phyloP scores from a whole-genome alignment of 2,797 vertebrate species.

The Chloroceryle amazona region DNA sequence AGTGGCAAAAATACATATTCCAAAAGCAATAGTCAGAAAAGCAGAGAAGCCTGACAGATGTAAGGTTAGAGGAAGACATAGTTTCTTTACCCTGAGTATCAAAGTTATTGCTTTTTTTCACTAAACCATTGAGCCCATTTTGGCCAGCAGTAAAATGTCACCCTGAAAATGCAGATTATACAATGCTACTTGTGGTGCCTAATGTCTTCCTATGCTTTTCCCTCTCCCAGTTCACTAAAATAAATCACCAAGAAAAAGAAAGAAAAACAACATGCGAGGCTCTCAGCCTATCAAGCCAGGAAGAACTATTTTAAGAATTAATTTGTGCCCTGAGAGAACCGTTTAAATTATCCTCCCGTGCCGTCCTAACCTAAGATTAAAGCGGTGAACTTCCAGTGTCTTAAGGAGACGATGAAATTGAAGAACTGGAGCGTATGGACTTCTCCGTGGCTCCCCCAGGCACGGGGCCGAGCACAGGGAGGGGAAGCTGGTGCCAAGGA shows the following conservation, averaged over 20 bases:
- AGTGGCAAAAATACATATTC: background rate
- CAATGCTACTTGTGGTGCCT: background rate
- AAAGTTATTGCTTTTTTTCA: constrained; percentile 23
- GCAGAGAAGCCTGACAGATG: background rate
- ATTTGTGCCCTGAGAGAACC: constrained; percentile 63
- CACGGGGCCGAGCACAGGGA: background rate
- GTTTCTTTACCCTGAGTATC: background rate
- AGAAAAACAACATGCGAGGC: background rate
- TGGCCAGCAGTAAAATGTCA: constrained; percentile 13
- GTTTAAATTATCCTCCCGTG: constrained; percentile 63
- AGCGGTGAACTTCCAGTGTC: constrained; percentile 44
- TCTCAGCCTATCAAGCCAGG: background rate
- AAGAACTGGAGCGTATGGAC: background rate
- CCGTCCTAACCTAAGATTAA: constrained; percentile 54
- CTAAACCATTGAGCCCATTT: background rate
- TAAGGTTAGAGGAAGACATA: background rate
- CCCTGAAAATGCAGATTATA: constrained; percentile 26
- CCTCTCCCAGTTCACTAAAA: background rate
- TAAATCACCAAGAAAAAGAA: background rate
- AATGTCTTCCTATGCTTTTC: background rate
- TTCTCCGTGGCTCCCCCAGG: background rate
- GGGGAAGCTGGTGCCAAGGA: background rate
- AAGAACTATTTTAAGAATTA: constrained; percentile 67
- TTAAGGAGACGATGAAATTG: background rate
- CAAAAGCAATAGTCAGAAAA: background rate